Percentiles rank a stretch among this genome's conserved stretches.
Evolutionary conservation across 2,797 vertebrate species (phyloP).

Genomic region (Argya squamiceps): DNA sequence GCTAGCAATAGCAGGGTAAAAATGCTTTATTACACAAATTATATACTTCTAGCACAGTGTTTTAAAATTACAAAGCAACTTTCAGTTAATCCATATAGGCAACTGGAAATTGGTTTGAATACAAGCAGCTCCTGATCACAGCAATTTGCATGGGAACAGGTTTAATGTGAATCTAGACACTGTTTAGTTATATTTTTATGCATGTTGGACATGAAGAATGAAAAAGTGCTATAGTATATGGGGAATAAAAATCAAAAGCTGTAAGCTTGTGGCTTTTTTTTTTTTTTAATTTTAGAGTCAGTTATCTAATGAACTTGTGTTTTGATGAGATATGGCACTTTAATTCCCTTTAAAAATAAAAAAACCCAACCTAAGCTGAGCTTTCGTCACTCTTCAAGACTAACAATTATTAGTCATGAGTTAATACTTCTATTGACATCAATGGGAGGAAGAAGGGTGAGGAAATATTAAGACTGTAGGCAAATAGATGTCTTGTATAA

Average conservation of each 20-base stretch:
- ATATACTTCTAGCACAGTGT: background rate
- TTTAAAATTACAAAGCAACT: slow-evolving; percentile 23
- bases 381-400: background rate
- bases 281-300: background rate
- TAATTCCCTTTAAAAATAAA: background rate
- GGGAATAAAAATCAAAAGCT: background rate
- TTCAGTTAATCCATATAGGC: background rate
- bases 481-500: background rate
- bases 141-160: background rate
- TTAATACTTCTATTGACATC: background rate
- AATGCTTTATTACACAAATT: background rate
- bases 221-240: background rate
- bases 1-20: background rate
- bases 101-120: slow-evolving; percentile 18
- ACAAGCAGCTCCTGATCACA: background rate
- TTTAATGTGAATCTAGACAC: background rate
- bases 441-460: background rate
- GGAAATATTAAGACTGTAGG: background rate
- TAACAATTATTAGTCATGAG: background rate
- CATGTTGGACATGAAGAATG: background rate
- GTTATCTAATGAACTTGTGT: background rate
- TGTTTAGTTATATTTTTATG: background rate
- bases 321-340: background rate
- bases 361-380: background rate
- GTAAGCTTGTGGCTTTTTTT: background rate